Evolutionary conservation across 92 coral and sea anemone species (phyloP), one percentile per base, ranked within the genome.

Genomic region (Pocillopora grandis): DNA sequence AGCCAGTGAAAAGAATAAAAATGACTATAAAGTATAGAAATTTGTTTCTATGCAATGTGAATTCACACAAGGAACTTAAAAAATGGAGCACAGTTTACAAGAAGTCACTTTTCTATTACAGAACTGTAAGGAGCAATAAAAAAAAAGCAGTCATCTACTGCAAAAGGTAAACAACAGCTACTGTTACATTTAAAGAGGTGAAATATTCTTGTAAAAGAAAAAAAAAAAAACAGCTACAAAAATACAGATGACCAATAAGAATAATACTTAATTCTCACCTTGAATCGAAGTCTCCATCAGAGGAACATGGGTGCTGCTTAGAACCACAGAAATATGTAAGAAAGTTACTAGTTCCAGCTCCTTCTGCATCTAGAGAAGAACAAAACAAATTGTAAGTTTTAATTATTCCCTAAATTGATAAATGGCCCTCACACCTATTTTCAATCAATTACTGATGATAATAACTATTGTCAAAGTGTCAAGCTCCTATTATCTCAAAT

Each of bases 281-380:
- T 31, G 65, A 65, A 67, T 84, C 83, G 76, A 81, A 92, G 73
- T 94, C 98, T 63, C 80, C 85, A 76, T 94, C 95, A 7, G 93
- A 81, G n/a, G 93, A 85, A 79, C 85, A 81, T 13, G 91, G 90
- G 59, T 91, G 98, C 36, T 92, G 94, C 67, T 94, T 94, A 67
- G 98, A 92, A 18, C 98, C 93, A 85, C 98, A 94, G 84, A 94
- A 94, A 85, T 83, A 91, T 1, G 79, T 88, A 72, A 91, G 87
- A 72, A 94, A 94, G 64, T 91, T 87, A 66, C 85, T 85, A 62
- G 76, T 76, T 21, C 80, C 65, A 10, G 72, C 71, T 73, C 63
- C 80, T 76, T 83, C 86, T 73, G 64, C 71, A 55, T 83, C 86
- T 83, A 37, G 42, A 58, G 15, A 58, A 70, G 42, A 81, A 59